Evolutionary conservation across 1,140 invertebrate genomes (phyloP).

Genomic region (Drosophila virilis): DNA sequence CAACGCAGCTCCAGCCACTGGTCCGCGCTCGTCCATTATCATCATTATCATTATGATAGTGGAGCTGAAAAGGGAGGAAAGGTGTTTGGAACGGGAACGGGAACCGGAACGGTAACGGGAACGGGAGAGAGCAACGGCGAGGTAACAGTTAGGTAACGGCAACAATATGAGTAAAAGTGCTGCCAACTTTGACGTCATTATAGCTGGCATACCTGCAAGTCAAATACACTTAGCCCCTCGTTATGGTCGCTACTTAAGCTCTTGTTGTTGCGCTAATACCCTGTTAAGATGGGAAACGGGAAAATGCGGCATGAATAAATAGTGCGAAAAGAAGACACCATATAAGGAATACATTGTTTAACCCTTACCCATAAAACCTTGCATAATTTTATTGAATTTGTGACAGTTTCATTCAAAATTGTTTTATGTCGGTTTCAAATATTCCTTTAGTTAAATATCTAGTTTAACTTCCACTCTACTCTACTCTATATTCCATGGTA

Average conservation of each 20-base stretch:
- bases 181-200: slow-evolving; percentile 81
- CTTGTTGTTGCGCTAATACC: slow-evolving; percentile 9
- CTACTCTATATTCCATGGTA: too few species aligned
- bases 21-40: slow-evolving; percentile 55
- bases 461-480: too few species aligned
- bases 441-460: too few species aligned
- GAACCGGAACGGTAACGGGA: slow-evolving; percentile 18
- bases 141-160: slow-evolving; percentile 1
- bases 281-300: not conserved
- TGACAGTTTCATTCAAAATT: too few species aligned
- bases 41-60: slow-evolving; percentile 78
- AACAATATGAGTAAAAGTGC: slow-evolving; percentile 68
- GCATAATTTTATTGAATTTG: too few species aligned
- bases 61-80: slow-evolving; percentile 4
- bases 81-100: slow-evolving; percentile 18
- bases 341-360: too few species aligned
- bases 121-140: too few species aligned
- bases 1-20: slow-evolving; percentile 25
- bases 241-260: slow-evolving; percentile 32
- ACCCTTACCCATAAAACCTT: too few species aligned
- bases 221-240: slow-evolving; percentile 44
- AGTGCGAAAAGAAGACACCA: not conserved
- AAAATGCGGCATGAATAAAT: not conserved
- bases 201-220: slow-evolving; percentile 48
- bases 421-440: too few species aligned